phyloP scores from a whole-genome alignment of 2,797 vertebrate species.

The Paramormyrops hopkinsi region DNA sequence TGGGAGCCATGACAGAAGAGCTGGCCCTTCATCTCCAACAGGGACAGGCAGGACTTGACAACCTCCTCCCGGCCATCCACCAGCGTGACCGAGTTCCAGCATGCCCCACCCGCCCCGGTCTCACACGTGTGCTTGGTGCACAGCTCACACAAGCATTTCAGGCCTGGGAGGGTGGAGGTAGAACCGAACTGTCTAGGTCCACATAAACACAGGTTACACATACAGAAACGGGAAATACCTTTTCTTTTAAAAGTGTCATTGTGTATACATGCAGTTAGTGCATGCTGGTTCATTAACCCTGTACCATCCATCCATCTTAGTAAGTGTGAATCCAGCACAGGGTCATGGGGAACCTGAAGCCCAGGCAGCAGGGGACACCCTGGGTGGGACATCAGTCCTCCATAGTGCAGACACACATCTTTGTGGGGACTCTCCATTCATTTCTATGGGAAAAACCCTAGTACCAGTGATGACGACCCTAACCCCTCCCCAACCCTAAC shows the following conservation, averaged over 20 bases:
- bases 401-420: neutral
- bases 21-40: constrained; percentile 78
- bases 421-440: neutral
- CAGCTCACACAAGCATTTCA: constrained; percentile 86
- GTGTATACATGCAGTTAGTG: neutral
- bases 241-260: neutral
- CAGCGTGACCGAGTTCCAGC: constrained; percentile 92
- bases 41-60: constrained; percentile 81
- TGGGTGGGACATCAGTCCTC: neutral
- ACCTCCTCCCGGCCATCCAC: constrained; percentile 80
- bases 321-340: neutral
- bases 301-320: neutral
- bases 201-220: neutral
- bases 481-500: neutral
- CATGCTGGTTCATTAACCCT: neutral
- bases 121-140: constrained; percentile 89
- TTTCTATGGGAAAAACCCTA: neutral
- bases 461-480: neutral
- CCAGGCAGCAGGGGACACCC: neutral
- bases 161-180: constrained; percentile 42
- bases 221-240: neutral
- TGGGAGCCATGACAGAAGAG: constrained; percentile 88
- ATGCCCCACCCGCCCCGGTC: constrained; percentile 82
- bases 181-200: neutral
- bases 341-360: neutral